Conservation (phyloP, 2,113 vertebrate species). For the Pangasianodon gigas region DNA sequence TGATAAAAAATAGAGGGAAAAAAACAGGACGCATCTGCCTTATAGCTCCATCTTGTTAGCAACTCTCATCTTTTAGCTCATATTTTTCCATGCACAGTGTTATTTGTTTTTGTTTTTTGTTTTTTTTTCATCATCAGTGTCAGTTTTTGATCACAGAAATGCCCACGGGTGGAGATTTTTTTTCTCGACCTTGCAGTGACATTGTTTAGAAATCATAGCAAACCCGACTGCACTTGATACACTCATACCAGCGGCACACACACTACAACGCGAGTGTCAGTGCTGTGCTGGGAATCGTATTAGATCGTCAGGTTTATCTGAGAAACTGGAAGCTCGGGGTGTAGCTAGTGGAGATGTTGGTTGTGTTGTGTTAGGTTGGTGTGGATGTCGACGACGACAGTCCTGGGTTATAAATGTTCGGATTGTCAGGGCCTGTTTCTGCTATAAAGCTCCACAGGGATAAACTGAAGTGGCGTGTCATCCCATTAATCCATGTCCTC, state of each 20-base stretch:
- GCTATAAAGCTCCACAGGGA: slow-evolving; percentile 48
- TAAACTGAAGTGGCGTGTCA: slow-evolving; percentile 26
- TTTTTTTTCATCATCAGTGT: not conserved
- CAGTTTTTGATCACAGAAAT: not conserved
- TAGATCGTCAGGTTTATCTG: not conserved
- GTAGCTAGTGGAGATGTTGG: not conserved
- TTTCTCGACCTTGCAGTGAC: not conserved
- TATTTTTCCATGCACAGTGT: not conserved
- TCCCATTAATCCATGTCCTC: slow-evolving; percentile 45
- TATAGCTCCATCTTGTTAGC: too few relatives aligned
- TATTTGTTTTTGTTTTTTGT: too few relatives aligned
- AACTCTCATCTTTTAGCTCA: not conserved
- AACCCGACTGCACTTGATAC: not conserved
- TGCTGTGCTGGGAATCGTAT: not conserved
- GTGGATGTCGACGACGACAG: not conserved
- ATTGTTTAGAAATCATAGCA: not conserved
- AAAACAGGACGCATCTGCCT: not conserved
- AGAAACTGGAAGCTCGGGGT: not conserved
- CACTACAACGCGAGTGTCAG: not conserved
- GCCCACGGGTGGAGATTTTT: not conserved
- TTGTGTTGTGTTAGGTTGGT: not conserved
- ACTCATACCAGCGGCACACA: not conserved
- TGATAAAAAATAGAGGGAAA: not conserved
- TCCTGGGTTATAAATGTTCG: slow-evolving; percentile 24
- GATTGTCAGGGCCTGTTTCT: slow-evolving; percentile 30